Percentiles rank a stretch among this genome's conserved stretches.
Evolutionary conservation across 2,113 vertebrate genomes (phyloP).

Genomic region (Calonectris borealis): DNA sequence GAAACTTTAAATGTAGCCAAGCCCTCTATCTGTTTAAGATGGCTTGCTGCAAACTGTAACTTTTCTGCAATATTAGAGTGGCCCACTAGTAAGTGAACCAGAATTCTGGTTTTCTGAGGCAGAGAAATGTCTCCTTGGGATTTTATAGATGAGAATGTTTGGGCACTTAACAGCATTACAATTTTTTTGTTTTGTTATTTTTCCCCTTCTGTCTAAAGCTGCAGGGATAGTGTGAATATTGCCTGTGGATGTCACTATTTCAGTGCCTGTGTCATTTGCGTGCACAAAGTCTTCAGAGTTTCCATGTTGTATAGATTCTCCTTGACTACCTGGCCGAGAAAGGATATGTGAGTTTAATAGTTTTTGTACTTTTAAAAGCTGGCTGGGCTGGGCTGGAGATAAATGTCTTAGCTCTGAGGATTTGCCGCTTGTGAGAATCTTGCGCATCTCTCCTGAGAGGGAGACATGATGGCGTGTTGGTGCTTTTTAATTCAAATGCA

Average conservation of each 20-base stretch:
- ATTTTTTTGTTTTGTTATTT: background rate
- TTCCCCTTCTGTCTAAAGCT: background rate
- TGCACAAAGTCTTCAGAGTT: background rate
- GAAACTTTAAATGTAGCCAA: background rate
- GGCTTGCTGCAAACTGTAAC: background rate
- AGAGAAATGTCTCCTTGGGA: background rate
- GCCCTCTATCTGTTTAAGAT: background rate
- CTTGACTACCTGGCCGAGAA: slow-evolving; percentile 16
- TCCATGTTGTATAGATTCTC: slow-evolving; percentile 25
- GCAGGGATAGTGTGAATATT: background rate
- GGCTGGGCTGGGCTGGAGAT: background rate
- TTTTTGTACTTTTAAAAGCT: slow-evolving; percentile 26
- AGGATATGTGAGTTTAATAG: slow-evolving; percentile 40
- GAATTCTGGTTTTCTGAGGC: background rate
- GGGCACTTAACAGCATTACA: background rate
- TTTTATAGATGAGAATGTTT: background rate
- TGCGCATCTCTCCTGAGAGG: background rate
- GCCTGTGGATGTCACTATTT: slow-evolving; percentile 1
- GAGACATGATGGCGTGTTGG: background rate
- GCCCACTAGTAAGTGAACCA: background rate
- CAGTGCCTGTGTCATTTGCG: background rate
- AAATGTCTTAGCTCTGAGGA: background rate
- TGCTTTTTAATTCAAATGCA: background rate
- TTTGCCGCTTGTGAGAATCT: background rate
- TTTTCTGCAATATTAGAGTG: background rate